Evolutionary conservation across 2,797 vertebrate species (phyloP).

Genomic region (Artibeus jamaicensis): DNA sequence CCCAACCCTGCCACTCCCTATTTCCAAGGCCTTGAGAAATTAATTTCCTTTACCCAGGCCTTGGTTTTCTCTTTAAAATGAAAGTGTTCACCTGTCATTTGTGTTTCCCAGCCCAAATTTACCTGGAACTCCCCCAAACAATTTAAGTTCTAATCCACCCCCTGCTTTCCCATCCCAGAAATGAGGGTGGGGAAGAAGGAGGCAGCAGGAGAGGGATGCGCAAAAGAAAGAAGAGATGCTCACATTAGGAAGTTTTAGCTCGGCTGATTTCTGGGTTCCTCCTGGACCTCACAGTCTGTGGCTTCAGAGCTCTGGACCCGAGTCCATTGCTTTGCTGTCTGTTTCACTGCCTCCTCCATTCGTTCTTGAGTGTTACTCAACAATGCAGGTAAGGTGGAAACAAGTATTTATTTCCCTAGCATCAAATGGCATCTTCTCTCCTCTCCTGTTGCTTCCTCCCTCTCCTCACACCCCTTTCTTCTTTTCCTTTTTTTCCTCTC

Average conservation of each 20-base stretch:
- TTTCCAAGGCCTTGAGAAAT: constrained; percentile 71
- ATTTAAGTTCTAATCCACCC: not conserved
- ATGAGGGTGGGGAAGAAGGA: not conserved
- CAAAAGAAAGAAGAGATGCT: not conserved
- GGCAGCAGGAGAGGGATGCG: not conserved
- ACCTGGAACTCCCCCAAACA: not conserved
- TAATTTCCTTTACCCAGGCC: constrained; percentile 15
- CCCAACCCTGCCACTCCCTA: not conserved
- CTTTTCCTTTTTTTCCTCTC: not conserved
- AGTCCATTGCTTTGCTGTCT: not conserved
- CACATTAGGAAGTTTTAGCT: too few species aligned
- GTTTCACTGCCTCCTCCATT: not conserved
- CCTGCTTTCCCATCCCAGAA: not conserved
- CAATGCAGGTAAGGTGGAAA: not conserved
- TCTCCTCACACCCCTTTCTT: too few species aligned
- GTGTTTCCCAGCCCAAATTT: not conserved
- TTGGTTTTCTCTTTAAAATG: not conserved
- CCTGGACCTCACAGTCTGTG: not conserved
- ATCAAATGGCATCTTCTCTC: not conserved
- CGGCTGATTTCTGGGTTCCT: not conserved
- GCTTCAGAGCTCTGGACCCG: too few species aligned
- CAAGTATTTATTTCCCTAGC: not conserved
- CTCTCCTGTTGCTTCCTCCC: too few species aligned
- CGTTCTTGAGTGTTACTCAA: not conserved
- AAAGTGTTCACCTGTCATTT: not conserved